A percentile compares a stretch with the other conserved stretches of the same genome.
Evolutionary conservation across 2,888 invertebrate genomes (phyloP).

Genomic region (Gonocerus acuteangulatus): DNA sequence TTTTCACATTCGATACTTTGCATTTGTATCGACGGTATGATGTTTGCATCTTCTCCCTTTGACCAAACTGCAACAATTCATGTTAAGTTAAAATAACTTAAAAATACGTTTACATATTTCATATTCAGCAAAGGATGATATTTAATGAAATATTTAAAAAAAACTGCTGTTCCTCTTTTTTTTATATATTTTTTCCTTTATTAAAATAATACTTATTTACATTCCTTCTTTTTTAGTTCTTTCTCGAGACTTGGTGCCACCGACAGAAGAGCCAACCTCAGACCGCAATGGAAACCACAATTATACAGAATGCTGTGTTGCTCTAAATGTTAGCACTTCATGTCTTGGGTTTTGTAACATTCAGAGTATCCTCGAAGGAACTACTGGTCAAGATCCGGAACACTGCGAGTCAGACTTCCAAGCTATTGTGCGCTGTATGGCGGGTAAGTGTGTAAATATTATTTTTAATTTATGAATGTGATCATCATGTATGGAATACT

Average conservation of each 20-base stretch:
- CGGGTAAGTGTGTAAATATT: conserved; percentile 42
- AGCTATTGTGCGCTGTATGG: conserved; percentile 57
- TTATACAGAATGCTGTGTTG: conserved; percentile 70
- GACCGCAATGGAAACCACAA: conserved; percentile 53
- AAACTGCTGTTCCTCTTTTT: too few relatives aligned
- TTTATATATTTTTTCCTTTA: too few relatives aligned
- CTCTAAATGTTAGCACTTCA: conserved; percentile 58
- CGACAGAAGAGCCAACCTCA: conserved; percentile 28
- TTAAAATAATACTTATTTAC: too few relatives aligned
- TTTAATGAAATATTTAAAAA: too few relatives aligned
- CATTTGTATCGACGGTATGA: too few relatives aligned
- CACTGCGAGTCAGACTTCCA: conserved; percentile 74
- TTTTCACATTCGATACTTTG: too few relatives aligned
- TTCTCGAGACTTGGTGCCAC: conserved; percentile 51
- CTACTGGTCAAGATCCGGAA: conserved; percentile 71
- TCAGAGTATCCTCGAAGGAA: conserved; percentile 65
- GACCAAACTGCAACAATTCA: too few relatives aligned
- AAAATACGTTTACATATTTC: too few relatives aligned
- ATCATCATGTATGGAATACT: background rate
- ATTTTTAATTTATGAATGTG: background rate
- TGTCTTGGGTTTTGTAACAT: conserved; percentile 79
- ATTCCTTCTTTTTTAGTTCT: conserved; percentile 50
- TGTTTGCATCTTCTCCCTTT: too few relatives aligned
- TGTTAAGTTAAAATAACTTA: too few relatives aligned
- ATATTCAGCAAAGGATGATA: too few relatives aligned